phyloP scores from a whole-genome alignment of 1,140 invertebrate genomes.

The Sarcophaga bullata region DNA sequence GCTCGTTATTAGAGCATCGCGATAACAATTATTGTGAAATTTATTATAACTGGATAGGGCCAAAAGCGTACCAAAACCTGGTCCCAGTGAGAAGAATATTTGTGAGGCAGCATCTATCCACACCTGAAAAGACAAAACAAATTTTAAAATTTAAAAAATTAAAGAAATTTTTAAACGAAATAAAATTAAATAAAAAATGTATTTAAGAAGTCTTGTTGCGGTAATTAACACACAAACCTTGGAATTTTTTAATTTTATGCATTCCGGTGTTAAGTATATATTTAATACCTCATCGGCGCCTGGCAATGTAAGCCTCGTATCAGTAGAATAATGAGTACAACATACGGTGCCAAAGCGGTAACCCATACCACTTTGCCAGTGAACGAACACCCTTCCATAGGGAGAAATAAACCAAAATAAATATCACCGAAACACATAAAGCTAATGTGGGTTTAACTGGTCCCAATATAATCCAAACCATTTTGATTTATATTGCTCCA shows the following conservation, averaged over 20 bases:
- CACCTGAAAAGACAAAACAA: constrained; percentile 77
- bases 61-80: constrained; percentile 93
- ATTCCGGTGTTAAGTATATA: constrained; percentile 97
- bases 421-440: constrained; percentile 90
- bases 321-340: constrained; percentile 90
- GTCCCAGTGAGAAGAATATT: constrained; percentile 98
- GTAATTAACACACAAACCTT: constrained; percentile 69
- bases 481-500: constrained; percentile 85
- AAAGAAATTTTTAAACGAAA: neutral
- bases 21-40: constrained; percentile 92
- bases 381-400: constrained; percentile 98
- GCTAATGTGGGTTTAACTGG: constrained; percentile 90
- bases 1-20: constrained; percentile 94
- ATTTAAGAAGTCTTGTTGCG: neutral
- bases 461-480: constrained; percentile 87
- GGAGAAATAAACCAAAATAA: constrained; percentile 95
- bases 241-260: constrained; percentile 85
- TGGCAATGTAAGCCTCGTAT: constrained; percentile 86
- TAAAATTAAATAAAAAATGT: neutral
- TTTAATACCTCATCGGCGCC: constrained; percentile 87
- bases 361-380: constrained; percentile 98
- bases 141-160: neutral
- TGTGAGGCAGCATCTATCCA: constrained; percentile 99
- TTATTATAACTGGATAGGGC: constrained; percentile 96
- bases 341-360: constrained; percentile 93